Percentiles rank a stretch among this genome's conserved stretches.
Conservation (phyloP, 2,113 vertebrate genomes). For the Stomatorhinus ivindoensis region DNA sequence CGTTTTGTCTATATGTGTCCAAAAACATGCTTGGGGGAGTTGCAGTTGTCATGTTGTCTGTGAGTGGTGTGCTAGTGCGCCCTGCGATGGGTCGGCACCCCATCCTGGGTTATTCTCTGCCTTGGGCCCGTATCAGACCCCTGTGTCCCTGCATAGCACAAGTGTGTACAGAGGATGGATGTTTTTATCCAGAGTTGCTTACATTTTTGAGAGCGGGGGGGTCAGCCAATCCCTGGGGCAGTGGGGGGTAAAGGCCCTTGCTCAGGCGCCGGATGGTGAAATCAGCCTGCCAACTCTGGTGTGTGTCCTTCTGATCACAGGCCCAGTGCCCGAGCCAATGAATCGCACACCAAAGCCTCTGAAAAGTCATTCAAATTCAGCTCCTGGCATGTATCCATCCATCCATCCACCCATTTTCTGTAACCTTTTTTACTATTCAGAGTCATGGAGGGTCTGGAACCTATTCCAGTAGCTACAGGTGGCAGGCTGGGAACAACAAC, state of each 20-base stretch:
- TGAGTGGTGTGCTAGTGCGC: neutral
- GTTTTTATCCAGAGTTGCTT: neutral
- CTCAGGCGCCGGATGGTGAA: neutral
- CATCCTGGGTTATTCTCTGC: neutral
- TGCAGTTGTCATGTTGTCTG: neutral
- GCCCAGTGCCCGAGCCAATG: neutral
- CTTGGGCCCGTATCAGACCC: neutral
- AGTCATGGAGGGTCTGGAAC: neutral
- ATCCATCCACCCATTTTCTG: neutral
- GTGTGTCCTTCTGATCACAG: neutral
- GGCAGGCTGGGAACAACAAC: neutral
- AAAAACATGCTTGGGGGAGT: neutral
- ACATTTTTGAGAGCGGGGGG: neutral
- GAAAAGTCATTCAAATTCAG: neutral
- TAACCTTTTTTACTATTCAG: neutral
- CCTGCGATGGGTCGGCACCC: neutral
- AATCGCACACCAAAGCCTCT: neutral
- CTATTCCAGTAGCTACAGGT: neutral
- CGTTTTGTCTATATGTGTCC: neutral
- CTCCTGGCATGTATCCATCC: neutral
- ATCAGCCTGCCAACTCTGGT: neutral
- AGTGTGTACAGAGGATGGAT: neutral
- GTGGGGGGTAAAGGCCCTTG: neutral
- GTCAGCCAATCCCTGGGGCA: neutral
- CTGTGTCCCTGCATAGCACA: neutral